These are phyloP conservation scores for Actinemys pallida DNA, from an alignment of 2,113 vertebrate genomes.

Conservation along the genomic window DNA sequence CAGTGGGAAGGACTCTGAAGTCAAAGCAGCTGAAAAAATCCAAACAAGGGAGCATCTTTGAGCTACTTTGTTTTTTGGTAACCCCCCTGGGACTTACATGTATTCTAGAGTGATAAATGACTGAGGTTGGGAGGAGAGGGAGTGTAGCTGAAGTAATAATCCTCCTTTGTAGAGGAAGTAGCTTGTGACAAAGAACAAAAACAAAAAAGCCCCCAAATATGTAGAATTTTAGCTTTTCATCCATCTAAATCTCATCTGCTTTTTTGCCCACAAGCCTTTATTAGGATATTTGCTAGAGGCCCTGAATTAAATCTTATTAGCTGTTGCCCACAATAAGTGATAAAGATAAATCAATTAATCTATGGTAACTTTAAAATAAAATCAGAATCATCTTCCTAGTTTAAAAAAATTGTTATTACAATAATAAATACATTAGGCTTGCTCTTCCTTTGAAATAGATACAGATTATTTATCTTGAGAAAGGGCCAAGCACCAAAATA, in stretches of 20 bases:
- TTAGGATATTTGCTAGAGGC: neutral
- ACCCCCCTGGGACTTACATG: neutral
- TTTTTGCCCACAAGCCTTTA: neutral
- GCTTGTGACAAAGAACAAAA: neutral
- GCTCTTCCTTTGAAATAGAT: neutral
- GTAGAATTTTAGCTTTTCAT: neutral
- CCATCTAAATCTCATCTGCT: neutral
- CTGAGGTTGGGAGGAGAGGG: neutral
- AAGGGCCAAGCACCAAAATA: conserved; percentile 39
- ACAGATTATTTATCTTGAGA: conserved; percentile 11
- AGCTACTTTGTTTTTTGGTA: neutral
- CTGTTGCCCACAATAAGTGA: conserved; percentile 13
- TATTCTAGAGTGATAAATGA: conserved; percentile 8
- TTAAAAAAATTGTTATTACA: neutral
- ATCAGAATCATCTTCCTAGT: neutral
- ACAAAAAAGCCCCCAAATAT: neutral
- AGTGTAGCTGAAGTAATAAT: neutral
- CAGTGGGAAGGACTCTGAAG: conserved; percentile 16
- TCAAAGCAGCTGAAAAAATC: neutral
- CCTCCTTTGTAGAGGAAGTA: conserved; percentile 15
- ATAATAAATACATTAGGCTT: neutral
- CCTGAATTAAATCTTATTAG: neutral
- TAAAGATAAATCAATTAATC: neutral
- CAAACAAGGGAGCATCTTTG: neutral
- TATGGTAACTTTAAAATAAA: neutral